phyloP scores from a whole-genome alignment of 1,140 invertebrate genomes.

The Drosophila takahashii region DNA sequence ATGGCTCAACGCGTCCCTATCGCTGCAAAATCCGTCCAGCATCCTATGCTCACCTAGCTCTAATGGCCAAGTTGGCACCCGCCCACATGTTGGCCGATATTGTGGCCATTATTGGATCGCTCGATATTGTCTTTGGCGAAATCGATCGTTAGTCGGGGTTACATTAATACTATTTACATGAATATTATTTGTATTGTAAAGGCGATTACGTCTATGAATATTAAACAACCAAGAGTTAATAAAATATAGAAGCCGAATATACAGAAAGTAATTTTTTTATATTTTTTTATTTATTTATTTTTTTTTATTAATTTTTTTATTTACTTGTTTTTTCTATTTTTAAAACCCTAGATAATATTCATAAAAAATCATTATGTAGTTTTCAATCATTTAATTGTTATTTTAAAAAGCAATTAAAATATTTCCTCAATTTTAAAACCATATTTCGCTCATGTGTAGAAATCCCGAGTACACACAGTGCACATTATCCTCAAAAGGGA shows the following conservation, averaged over 20 bases:
- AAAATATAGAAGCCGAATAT: background rate
- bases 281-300: background rate
- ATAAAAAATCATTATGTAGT: no score
- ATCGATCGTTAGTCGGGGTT: conserved; percentile 89
- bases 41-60: conserved; percentile 90
- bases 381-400: no score
- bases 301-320: background rate
- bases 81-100: conserved; percentile 91
- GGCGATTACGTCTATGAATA: no score
- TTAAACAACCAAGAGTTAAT: background rate
- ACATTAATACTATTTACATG: no score
- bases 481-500: no score
- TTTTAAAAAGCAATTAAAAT: no score
- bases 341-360: no score
- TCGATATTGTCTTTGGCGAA: conserved; percentile 95
- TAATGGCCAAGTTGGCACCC: conserved; percentile 87
- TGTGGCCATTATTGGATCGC: conserved; percentile 91
- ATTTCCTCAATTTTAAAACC: background rate
- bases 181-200: background rate
- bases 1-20: conserved; percentile 92
- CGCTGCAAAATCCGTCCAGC: conserved; percentile 92
- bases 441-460: background rate
- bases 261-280: background rate
- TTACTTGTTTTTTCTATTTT: no score
- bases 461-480: background rate